A percentile compares a stretch with the other conserved stretches of the same genome.
These are phyloP conservation scores for Pluvialis apricaria DNA, from an alignment of 2,113 vertebrate species.

Conservation along the genomic window DNA sequence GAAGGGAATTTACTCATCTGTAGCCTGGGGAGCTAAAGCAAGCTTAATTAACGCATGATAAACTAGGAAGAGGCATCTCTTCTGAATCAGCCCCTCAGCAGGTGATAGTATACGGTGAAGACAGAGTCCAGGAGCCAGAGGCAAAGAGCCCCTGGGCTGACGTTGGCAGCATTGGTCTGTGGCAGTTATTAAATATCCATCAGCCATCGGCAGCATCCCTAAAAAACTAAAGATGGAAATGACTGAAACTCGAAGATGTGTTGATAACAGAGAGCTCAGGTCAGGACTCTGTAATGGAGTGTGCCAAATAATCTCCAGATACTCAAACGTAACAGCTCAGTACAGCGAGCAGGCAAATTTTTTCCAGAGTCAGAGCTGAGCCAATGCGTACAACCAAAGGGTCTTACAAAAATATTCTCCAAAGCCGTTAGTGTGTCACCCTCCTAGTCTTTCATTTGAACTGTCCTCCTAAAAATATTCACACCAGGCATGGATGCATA, in stretches of 20 bases:
- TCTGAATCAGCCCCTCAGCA: neutral
- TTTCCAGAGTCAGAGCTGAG: neutral
- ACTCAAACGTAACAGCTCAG: neutral
- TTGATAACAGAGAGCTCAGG: neutral
- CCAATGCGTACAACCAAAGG: neutral
- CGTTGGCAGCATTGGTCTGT: neutral
- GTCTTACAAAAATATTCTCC: neutral
- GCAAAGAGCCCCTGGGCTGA: neutral
- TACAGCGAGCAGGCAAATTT: neutral
- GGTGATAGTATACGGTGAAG: neutral
- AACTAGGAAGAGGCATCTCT: neutral
- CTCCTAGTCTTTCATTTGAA: neutral
- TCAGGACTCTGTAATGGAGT: fast-evolving
- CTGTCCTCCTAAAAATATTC: neutral
- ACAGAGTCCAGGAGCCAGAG: neutral
- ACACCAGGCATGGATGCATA: neutral
- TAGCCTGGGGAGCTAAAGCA: neutral
- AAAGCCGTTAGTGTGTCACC: neutral
- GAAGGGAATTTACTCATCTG: neutral
- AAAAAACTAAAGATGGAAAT: neutral
- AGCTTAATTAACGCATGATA: neutral
- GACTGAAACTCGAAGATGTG: neutral
- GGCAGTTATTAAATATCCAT: neutral
- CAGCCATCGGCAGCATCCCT: neutral
- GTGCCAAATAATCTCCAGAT: neutral